phyloP scores from a whole-genome alignment of 2,113 vertebrate genomes.

The Brachionichthys hirsutus region DNA sequence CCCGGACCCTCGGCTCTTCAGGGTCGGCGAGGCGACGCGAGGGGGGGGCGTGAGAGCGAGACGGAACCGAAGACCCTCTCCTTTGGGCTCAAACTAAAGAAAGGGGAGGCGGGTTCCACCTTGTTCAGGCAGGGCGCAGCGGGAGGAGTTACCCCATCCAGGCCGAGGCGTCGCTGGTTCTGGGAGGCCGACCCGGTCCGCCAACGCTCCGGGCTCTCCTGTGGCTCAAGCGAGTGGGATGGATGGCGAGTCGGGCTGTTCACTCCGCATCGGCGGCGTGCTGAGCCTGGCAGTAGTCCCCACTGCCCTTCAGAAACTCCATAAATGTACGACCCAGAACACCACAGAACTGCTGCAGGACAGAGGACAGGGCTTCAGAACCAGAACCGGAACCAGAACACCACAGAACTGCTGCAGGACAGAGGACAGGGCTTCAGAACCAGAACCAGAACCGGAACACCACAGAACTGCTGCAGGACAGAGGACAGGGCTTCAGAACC shows the following conservation, averaged over 20 bases:
- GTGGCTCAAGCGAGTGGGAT: constrained; percentile 77
- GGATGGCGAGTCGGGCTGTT: constrained; percentile 91
- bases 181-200: constrained; percentile 80
- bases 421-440: not conserved
- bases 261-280: constrained; percentile 99
- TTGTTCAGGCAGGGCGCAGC: constrained; percentile 89
- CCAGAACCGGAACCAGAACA: too few relatives aligned
- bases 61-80: constrained; percentile 34
- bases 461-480: too few relatives aligned
- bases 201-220: constrained; percentile 78
- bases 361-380: constrained; percentile 43
- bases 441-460: too few relatives aligned
- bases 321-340: constrained; percentile 99
- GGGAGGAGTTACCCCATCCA: constrained; percentile 97
- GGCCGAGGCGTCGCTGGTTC: constrained; percentile 85
- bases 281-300: constrained; percentile 99
- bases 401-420: too few relatives aligned
- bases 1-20: constrained; percentile 76
- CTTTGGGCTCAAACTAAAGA: constrained; percentile 67
- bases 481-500: too few relatives aligned
- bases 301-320: constrained; percentile 99
- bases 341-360: constrained; percentile 99
- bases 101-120: constrained; percentile 83
- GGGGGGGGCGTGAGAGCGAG: too few relatives aligned
- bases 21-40: constrained; percentile 66